These are phyloP conservation scores for Echinops telfairi DNA, from an alignment of 2,113 vertebrate genomes.

Conservation along the genomic window DNA sequence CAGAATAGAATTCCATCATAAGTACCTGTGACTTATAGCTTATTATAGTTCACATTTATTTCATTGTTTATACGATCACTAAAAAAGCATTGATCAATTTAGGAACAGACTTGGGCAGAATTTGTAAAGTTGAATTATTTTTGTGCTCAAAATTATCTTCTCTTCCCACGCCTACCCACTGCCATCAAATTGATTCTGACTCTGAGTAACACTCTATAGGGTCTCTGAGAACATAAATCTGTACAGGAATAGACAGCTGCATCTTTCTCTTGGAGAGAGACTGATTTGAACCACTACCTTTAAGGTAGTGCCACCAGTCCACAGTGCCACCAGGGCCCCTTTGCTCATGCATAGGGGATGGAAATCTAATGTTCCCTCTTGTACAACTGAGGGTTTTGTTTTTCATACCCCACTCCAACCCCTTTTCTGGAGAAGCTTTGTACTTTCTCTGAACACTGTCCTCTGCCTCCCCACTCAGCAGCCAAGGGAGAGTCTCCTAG, in stretches of 20 bases:
- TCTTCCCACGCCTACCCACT: background rate
- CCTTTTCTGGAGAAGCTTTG: background rate
- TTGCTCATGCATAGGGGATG: background rate
- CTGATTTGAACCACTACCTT: too few species aligned
- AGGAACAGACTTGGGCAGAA: background rate
- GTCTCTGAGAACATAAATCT: too few species aligned
- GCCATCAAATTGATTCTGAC: too few species aligned
- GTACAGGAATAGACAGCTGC: too few species aligned
- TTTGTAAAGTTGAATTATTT: slow-evolving; percentile 9
- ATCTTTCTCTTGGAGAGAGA: too few species aligned
- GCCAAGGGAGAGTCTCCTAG: background rate
- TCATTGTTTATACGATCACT: background rate
- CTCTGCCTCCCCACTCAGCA: background rate
- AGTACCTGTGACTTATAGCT: too few species aligned
- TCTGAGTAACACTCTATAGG: too few species aligned
- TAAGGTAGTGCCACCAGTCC: too few species aligned
- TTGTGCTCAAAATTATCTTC: background rate
- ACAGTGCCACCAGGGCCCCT: too few species aligned
- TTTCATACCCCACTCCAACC: background rate
- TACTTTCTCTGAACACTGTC: background rate
- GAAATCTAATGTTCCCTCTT: background rate
- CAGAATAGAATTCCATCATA: background rate
- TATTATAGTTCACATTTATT: background rate
- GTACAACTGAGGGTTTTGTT: background rate
- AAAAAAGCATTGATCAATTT: background rate